Evolutionary conservation across 2,797 vertebrate species (phyloP), one percentile per base, ranked within the genome.

Genomic region (Girardinus metallicus): DNA sequence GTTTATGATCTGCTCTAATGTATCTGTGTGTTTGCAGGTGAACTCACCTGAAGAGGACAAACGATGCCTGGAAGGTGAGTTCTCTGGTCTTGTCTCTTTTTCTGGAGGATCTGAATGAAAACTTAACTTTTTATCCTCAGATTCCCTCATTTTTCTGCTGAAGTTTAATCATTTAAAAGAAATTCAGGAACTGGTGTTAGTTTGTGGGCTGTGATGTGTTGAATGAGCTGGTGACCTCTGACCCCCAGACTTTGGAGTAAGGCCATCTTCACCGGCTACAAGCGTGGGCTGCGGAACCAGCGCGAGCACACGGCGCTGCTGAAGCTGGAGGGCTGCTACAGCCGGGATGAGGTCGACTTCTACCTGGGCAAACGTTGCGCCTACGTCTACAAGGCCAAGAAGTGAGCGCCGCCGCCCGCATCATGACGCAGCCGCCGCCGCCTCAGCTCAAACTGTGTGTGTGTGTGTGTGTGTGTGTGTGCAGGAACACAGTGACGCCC

Each of bases 301-400:
- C 96, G 98, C 5, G 98, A 99, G 47, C 97, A 99, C 94, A 99
- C 98, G 0, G 98, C 98, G 2, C 97, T 99, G 12, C 96, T 99
- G 87, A 99, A 99, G 92, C 92, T 99, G 46, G 98, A 99, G 90
- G 98, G 98, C 0, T 98, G 99, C 47, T 99, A 99, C 94, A 97
- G 95, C 15, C 94, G 98, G 0, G 90, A 96, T 5, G 97, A 99
- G 91, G 97, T 97, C 0, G 98, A 99, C 72, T 99, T 99, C 93
- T 99, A 99, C 94, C 94, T 99, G 84, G 98, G 98, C 82, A 99
- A 99, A 83, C 97, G 96, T 84, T 99, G 98, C 74, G 98, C 98
- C 72, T 99, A 99, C 41, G 98, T 99, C n/a, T 99, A 99, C 95
- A 99, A 99, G 95, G 98, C 98, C 78, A 99, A 99, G 89, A 99